Base-by-base conservation (phyloP, 2,113 vertebrate genomes). In the Myxocyprinus asiaticus region DNA sequence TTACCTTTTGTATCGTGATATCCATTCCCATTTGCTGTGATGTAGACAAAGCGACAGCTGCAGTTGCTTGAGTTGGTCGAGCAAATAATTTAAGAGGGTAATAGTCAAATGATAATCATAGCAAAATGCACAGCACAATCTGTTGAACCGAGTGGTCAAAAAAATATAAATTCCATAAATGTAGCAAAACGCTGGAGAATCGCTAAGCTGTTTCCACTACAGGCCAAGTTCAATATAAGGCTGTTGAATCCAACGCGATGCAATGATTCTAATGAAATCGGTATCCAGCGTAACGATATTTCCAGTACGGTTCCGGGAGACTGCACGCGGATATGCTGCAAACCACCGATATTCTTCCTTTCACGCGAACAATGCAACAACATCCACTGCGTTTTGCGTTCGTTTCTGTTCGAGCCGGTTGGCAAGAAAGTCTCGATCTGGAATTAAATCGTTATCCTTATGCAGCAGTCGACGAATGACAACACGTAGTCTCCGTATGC, bases 1-100 rank as follows among this genome's bases (percentile, higher is more conserved):
- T 84, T 82, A 86, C 85, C 82, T 86, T 68, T 44, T 45, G 67
- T 73, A 67, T 80, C 67, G 62, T 68, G 56, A 73, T 45, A 15
- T 47, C 68, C 79, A 83, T 84, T 51, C 68, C 80, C 43, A 48
- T 62, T 45, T 48, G 47, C 48, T 66, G 50, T 33, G 17, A 10
- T 63, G 68, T 51, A 53, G 56, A 72, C 72, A 78, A 59, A 79
- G 73, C 74, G 12, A 44, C 61, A 65, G 63, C 73, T 77, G 66
- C 67, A 56, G 63, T 4, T 69, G 59, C 5, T 58, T 4, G 50
- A 67, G 69, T 61, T 76, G 50, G 6, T 8, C 43, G 33, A 77
- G 44, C 11, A 48, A 78, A 67, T 53, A 53, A 67, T 43, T 50
- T n/a, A 48, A 33, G 22, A 33, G 22, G 22, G 22, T 33, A 33